These are phyloP conservation scores for Tupiocoris notatus DNA, from an alignment of 2,888 invertebrate species.

Conservation along the genomic window DNA sequence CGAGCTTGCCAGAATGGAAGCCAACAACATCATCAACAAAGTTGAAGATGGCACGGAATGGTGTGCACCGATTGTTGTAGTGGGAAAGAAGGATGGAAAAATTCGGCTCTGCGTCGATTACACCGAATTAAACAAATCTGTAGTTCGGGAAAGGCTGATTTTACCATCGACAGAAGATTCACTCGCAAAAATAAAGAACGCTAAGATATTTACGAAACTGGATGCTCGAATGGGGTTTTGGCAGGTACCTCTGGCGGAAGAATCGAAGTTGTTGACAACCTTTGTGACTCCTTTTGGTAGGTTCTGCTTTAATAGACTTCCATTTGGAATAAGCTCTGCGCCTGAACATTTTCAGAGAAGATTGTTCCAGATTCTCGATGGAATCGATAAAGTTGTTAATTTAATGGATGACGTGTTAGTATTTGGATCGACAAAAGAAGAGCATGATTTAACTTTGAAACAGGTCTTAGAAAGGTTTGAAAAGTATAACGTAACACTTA, in stretches of 20 bases:
- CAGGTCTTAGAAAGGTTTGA: background rate
- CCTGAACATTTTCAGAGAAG: no score
- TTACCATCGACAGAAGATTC: background rate
- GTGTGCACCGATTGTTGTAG: background rate
- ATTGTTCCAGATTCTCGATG: background rate
- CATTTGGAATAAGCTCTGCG: conserved; percentile 1
- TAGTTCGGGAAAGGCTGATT: background rate
- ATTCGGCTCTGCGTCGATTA: conserved; percentile 4
- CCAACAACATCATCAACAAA: background rate
- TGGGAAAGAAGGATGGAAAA: background rate
- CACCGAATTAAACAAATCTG: background rate
- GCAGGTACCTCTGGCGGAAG: conserved; percentile 44
- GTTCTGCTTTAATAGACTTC: background rate
- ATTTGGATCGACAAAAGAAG: background rate
- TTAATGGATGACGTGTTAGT: background rate
- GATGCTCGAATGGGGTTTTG: no score
- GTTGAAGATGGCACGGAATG: conserved; percentile 1
- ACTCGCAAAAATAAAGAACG: background rate
- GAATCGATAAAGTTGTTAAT: background rate
- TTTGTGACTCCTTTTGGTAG: no score
- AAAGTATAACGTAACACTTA: background rate
- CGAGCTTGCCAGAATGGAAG: no score
- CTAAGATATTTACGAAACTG: background rate
- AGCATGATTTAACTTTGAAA: background rate
- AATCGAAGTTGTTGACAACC: conserved; percentile 25